These are phyloP conservation scores for Halesus radiatus DNA, from an alignment of 1,140 invertebrate species.

Conservation along the genomic window DNA sequence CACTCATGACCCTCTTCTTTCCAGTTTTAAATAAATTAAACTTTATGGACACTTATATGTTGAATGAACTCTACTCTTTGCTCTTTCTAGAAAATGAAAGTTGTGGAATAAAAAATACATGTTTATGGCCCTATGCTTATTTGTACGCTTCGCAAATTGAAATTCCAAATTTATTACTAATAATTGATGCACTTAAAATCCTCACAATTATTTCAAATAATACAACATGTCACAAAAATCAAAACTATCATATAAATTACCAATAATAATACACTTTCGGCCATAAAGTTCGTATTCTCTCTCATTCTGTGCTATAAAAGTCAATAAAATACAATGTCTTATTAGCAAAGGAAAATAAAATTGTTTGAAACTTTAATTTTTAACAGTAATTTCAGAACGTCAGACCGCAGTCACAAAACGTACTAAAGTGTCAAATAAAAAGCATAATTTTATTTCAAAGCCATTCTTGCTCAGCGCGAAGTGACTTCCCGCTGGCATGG, in stretches of 20 bases:
- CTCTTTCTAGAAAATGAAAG: no score
- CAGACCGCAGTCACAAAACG: conserved; percentile 34
- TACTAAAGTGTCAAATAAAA: conserved; percentile 44
- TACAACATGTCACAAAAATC: conserved; percentile 6
- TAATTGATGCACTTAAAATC: background rate
- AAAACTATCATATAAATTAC: conserved; percentile 4
- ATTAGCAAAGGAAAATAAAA: conserved; percentile 31
- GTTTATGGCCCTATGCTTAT: background rate
- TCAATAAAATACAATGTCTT: conserved; percentile 52
- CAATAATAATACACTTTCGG: conserved; percentile 1
- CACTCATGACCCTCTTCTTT: no score
- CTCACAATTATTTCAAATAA: conserved; percentile 1
- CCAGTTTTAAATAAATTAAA: no score
- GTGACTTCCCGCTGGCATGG: conserved; percentile 4
- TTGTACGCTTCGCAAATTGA: background rate
- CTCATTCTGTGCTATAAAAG: conserved; percentile 19
- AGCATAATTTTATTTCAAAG: conserved; percentile 24
- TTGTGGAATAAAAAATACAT: background rate
- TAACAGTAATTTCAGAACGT: conserved; percentile 44
- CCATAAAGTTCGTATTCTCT: conserved; percentile 21
- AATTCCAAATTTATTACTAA: background rate
- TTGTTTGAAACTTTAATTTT: conserved; percentile 16
- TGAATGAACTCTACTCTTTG: no score
- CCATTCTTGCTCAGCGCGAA: background rate
- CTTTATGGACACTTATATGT: no score